Evolutionary conservation across 2,113 vertebrate genomes (phyloP), one percentile per base, ranked within the genome.

Genomic region (Plotosus lineatus): DNA sequence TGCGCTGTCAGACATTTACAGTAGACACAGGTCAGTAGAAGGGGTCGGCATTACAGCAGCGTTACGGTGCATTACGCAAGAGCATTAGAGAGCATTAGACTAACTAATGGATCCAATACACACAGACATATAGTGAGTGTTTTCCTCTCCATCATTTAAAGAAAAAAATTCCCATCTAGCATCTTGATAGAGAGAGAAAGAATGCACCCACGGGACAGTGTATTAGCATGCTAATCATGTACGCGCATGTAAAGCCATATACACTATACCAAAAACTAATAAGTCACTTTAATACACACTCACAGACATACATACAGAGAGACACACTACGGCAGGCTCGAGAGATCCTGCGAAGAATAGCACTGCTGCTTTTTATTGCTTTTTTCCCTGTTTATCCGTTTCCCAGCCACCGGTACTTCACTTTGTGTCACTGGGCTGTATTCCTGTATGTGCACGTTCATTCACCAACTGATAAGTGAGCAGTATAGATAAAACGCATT

Each of bases 121-220:
- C 42, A 14, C 2, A n/a, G 50, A 56, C 31, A 21, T 12, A 17
- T 15, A 33, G 19, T 55, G 12, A 53, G 38, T 50, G 21, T 65
- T 83, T 71, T 15, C 50, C 68, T 23, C 4, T 15, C 3, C 72
- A 79, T 86, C 82, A 83, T 77, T 88, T 60, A 72, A 77, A 31
- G 14, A 87, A 87, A 82, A 40, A 36, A 71, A 85, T 87, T 86
- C 86, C 28, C 28, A 31, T 74, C 31, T 31, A 40, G 7, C 86
- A 84, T 66, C 83, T 88, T 86, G 73, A 81, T 78, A 21, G 81
- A 81, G 80, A 21, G 81, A 68, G 83, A 61, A 77, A 83, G 84
- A 80, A 81, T 28, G 82, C 72, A 82, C 88, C 83, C 77, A 65
- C 69, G 79, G 86, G 78, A 87, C 77, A 46, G 65, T 38, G 61